Percentiles rank a stretch among this genome's conserved stretches.
phyloP scores from a whole-genome alignment of 64 coral and sea anemone species.

The Stichodactyla mertensii region DNA sequence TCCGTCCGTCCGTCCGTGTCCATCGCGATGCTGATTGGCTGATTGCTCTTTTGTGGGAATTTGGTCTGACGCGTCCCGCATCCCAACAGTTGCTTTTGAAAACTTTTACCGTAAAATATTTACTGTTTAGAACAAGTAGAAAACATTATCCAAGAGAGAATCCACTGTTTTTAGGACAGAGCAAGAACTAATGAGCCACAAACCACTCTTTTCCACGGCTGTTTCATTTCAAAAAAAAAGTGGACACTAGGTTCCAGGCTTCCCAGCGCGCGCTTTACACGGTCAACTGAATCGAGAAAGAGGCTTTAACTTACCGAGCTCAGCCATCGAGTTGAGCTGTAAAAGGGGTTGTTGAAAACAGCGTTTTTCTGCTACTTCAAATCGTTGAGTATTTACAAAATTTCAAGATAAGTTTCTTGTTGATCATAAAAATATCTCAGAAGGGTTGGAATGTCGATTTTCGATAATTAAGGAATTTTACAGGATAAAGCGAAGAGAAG shows the following conservation, averaged over 20 bases:
- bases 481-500: neutral
- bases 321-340: neutral
- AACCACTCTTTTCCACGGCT: too few species aligned
- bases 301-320: neutral
- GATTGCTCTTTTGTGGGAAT: too few species aligned
- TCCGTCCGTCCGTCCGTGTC: too few species aligned
- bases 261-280: neutral
- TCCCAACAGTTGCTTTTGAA: too few species aligned
- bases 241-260: constrained; percentile 9
- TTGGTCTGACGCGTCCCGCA: too few species aligned
- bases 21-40: too few species aligned
- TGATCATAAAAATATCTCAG: neutral
- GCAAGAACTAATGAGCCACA: too few species aligned
- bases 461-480: neutral
- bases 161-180: too few species aligned
- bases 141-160: too few species aligned
- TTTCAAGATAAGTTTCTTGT: neutral
- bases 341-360: neutral
- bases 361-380: neutral
- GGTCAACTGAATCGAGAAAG: neutral
- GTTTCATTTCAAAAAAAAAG: constrained; percentile 4
- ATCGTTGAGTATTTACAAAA: neutral
- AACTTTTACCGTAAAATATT: too few species aligned
- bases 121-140: too few species aligned
- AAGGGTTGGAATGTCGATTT: neutral